Evolutionary conservation across 1,140 invertebrate species (phyloP).

Genomic region (Cotesia glomerata): DNA sequence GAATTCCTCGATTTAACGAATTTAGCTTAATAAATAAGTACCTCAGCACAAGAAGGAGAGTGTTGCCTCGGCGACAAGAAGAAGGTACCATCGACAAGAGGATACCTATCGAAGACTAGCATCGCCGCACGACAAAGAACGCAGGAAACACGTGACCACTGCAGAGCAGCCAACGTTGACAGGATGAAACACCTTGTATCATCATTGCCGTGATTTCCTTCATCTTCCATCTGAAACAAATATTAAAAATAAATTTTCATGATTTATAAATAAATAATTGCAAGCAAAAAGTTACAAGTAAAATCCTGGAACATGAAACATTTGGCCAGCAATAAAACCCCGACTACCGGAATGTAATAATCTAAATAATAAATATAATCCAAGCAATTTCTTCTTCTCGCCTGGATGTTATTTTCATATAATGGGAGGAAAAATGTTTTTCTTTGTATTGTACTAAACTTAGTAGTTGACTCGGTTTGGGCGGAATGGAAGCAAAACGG

Average conservation of each 20-base stretch:
- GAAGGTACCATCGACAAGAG: constrained; percentile 95
- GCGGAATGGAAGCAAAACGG: constrained; percentile 16
- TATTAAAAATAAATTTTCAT: constrained; percentile 35
- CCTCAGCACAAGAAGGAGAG: constrained; percentile 82
- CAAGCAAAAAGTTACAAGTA: too few species aligned
- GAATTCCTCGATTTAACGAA: too few species aligned
- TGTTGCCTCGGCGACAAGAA: constrained; percentile 93
- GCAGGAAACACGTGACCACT: constrained; percentile 83
- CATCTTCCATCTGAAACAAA: constrained; percentile 91
- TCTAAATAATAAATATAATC: too few species aligned
- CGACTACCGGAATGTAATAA: too few species aligned
- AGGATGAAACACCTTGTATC: constrained; percentile 93
- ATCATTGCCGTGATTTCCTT: constrained; percentile 95
- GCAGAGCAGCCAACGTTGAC: constrained; percentile 84
- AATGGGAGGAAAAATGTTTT: too few species aligned
- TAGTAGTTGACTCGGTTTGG: not conserved
- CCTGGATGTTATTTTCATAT: too few species aligned
- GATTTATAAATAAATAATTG: not conserved
- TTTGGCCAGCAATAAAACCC: too few species aligned
- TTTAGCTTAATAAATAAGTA: constrained; percentile 60
- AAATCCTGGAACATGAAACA: too few species aligned
- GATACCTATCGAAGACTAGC: constrained; percentile 95
- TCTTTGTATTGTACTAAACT: too few species aligned
- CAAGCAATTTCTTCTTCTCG: constrained; percentile 27
- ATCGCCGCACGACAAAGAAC: constrained; percentile 88